These are phyloP conservation scores for Acleris cristana DNA, from an alignment of 2,888 invertebrate genomes.

Conservation along the genomic window DNA sequence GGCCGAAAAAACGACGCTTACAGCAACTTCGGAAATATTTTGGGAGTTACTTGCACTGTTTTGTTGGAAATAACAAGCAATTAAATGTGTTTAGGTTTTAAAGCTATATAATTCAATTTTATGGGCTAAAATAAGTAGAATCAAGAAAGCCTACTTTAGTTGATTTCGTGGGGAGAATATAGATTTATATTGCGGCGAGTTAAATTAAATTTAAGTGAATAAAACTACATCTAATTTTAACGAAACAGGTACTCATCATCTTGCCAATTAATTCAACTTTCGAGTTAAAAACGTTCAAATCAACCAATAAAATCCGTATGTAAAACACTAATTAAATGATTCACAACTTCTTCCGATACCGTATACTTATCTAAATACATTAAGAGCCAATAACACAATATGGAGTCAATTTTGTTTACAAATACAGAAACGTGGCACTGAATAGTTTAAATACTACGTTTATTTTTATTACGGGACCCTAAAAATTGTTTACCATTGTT, in stretches of 20 bases:
- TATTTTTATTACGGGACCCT: constrained; percentile 40
- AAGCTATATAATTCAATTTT: background rate
- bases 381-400: too few relatives aligned
- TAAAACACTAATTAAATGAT: constrained; percentile 35
- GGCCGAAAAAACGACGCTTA: constrained; percentile 12
- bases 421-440: too few relatives aligned
- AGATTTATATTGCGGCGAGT: background rate
- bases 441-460: constrained; percentile 18
- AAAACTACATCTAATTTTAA: constrained; percentile 13
- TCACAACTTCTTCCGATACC: constrained; percentile 13
- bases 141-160: background rate
- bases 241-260: constrained; percentile 28
- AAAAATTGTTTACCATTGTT: constrained; percentile 29
- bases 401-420: too few relatives aligned
- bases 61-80: constrained; percentile 2
- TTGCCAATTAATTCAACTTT: constrained; percentile 12
- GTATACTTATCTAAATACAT: constrained; percentile 37
- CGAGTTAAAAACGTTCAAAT: background rate
- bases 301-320: constrained; percentile 16
- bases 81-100: background rate
- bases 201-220: background rate
- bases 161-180: background rate
- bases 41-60: background rate
- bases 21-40: constrained; percentile 9
- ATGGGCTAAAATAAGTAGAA: too few relatives aligned